These are phyloP conservation scores for Reinhardtius hippoglossoides DNA, from an alignment of 2,113 vertebrate genomes.

Conservation along the genomic window DNA sequence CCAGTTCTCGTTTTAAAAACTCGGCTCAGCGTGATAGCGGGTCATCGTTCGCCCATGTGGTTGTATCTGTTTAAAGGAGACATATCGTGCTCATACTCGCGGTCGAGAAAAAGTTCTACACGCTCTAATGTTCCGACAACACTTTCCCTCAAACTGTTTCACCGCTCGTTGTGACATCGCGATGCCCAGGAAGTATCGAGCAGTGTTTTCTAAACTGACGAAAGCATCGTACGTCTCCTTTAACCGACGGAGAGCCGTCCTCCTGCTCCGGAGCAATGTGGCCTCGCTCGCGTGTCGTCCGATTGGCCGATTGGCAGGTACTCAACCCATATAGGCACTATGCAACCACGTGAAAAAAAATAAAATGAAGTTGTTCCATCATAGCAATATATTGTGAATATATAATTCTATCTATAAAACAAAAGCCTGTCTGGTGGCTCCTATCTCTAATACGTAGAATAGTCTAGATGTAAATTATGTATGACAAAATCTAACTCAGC, in stretches of 20 bases:
- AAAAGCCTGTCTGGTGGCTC: constrained; percentile 70
- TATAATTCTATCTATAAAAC: constrained; percentile 72
- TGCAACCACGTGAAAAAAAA: constrained; percentile 65
- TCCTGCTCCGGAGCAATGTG: neutral
- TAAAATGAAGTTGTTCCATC: constrained; percentile 49
- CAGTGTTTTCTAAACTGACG: neutral
- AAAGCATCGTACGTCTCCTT: neutral
- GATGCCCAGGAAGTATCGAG: neutral
- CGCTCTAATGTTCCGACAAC: no score
- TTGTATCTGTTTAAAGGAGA: constrained; percentile 8
- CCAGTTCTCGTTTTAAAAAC: constrained; percentile 18
- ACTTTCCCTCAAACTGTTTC: neutral
- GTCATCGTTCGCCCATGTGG: neutral
- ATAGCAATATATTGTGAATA: constrained; percentile 73
- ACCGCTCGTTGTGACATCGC: neutral
- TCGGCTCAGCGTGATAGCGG: neutral
- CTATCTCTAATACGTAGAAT: constrained; percentile 70
- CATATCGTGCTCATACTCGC: neutral
- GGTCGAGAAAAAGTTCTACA: no score
- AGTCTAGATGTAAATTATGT: constrained; percentile 64
- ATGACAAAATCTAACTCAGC: constrained; percentile 64
- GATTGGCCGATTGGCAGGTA: constrained; percentile 50
- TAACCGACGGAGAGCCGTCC: constrained; percentile 15
- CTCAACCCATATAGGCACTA: constrained; percentile 71
- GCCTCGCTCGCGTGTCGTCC: constrained; percentile 11